phyloP scores from a whole-genome alignment of 2,888 invertebrate genomes.

The Gonocerus acuteangulatus region DNA sequence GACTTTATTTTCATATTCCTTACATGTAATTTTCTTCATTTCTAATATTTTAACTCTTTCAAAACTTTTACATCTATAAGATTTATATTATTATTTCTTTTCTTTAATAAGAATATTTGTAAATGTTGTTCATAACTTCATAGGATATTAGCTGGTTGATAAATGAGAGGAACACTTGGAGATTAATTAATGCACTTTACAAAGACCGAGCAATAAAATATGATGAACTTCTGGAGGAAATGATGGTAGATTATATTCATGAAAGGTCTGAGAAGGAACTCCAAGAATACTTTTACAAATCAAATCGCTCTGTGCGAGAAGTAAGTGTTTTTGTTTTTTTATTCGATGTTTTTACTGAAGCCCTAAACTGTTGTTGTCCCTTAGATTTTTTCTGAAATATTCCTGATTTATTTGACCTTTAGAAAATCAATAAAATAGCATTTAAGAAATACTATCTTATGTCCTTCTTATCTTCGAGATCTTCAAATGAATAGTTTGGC shows the following conservation, averaged over 20 bases:
- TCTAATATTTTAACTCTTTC: neutral
- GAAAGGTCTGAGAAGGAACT: slow-evolving; percentile 50
- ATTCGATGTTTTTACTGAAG: too few species aligned
- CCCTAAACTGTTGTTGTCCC: neutral
- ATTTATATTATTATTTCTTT: slow-evolving; percentile 4
- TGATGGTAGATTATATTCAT: slow-evolving; percentile 33
- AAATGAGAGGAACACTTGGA: slow-evolving; percentile 84
- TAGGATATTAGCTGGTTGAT: slow-evolving; percentile 49
- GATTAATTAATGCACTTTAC: slow-evolving; percentile 71
- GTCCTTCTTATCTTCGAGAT: too few species aligned
- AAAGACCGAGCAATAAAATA: slow-evolving; percentile 54
- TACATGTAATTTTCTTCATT: too few species aligned
- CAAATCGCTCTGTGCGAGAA: slow-evolving; percentile 49
- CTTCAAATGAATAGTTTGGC: too few species aligned
- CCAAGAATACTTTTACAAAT: slow-evolving; percentile 52
- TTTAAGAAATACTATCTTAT: too few species aligned
- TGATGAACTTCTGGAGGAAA: slow-evolving; percentile 33
- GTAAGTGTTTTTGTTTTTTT: slow-evolving; percentile 36
- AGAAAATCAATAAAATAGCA: too few species aligned
- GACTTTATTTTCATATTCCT: too few species aligned
- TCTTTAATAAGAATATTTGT: too few species aligned
- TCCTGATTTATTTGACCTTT: neutral
- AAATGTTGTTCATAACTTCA: too few species aligned
- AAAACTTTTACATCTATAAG: neutral
- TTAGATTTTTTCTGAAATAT: too few species aligned